Percentiles rank a stretch among this genome's conserved stretches.
Conservation (phyloP, 2,797 vertebrate species). For the Perodicticus potto region DNA sequence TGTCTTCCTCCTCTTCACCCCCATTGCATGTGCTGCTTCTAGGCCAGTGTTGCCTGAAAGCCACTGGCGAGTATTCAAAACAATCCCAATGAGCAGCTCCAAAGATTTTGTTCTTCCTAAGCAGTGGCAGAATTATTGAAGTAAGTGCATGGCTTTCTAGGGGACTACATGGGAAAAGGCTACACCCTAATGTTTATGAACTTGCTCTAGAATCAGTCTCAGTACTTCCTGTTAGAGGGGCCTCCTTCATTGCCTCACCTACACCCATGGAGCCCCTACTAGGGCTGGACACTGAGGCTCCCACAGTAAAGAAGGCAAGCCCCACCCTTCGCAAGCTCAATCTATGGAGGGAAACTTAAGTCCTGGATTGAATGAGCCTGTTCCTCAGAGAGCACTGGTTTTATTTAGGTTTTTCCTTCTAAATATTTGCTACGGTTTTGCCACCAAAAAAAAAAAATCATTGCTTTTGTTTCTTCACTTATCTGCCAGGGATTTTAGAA, state of each 20-base stretch:
- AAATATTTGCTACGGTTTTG: not conserved
- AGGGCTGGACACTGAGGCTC: not conserved
- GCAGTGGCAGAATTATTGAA: not conserved
- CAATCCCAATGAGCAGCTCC: not conserved
- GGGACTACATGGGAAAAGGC: not conserved
- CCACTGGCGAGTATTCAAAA: not conserved
- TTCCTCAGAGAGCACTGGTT: not conserved
- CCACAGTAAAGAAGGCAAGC: not conserved
- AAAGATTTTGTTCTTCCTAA: not conserved
- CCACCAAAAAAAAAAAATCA: not conserved
- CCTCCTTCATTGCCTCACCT: not conserved
- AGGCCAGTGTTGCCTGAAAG: not conserved
- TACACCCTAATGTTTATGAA: not conserved
- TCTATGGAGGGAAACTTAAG: not conserved
- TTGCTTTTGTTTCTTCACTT: constrained; percentile 3
- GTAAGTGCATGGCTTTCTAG: not conserved
- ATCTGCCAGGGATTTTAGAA: not conserved
- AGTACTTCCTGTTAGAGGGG: too few relatives aligned
- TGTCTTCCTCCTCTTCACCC: not conserved
- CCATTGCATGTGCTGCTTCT: too few relatives aligned
- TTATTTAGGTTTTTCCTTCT: not conserved
- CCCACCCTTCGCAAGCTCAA: not conserved
- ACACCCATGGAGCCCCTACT: not conserved
- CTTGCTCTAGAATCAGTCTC: not conserved
- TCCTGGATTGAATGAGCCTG: not conserved